Conservation (phyloP, 2,888 invertebrate genomes). For the Syrphus vitripennis region DNA sequence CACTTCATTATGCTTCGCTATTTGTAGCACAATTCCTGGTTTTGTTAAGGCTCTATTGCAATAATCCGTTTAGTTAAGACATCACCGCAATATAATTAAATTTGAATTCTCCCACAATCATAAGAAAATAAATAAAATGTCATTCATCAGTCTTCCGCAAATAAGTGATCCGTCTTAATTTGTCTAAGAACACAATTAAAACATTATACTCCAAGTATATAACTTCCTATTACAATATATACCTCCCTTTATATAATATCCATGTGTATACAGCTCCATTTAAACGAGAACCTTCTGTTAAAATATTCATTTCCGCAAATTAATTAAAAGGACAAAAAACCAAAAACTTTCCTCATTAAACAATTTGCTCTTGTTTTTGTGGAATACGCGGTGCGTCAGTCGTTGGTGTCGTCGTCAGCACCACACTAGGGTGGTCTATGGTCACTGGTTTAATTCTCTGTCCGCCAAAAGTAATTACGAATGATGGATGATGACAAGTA, state of each 20-base stretch:
- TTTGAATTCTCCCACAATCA: neutral
- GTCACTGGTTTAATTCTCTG: neutral
- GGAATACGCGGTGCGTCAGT: neutral
- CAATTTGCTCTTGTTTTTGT: neutral
- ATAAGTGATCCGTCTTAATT: constrained; percentile 23
- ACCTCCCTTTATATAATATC: neutral
- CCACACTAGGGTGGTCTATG: neutral
- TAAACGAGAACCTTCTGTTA: neutral
- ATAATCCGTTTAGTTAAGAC: too few relatives aligned
- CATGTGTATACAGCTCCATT: neutral
- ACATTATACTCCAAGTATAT: constrained; percentile 4
- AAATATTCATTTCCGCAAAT: constrained; percentile 55
- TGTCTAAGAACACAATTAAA: constrained; percentile 39
- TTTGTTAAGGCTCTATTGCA: too few relatives aligned
- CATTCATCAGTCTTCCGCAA: neutral
- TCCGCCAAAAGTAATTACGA: constrained; percentile 48
- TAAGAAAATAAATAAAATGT: neutral
- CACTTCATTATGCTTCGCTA: too few relatives aligned
- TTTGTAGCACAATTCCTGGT: too few relatives aligned
- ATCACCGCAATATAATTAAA: neutral
- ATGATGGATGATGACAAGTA: constrained; percentile 66
- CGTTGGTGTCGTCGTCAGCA: too few relatives aligned
- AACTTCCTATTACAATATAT: neutral
- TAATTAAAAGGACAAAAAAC: constrained; percentile 54
- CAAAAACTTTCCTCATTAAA: constrained; percentile 61